Percentiles rank a stretch among this genome's conserved stretches.
Evolutionary conservation across 2,888 invertebrate genomes (phyloP).

Genomic region (Harpalus rubripes): DNA sequence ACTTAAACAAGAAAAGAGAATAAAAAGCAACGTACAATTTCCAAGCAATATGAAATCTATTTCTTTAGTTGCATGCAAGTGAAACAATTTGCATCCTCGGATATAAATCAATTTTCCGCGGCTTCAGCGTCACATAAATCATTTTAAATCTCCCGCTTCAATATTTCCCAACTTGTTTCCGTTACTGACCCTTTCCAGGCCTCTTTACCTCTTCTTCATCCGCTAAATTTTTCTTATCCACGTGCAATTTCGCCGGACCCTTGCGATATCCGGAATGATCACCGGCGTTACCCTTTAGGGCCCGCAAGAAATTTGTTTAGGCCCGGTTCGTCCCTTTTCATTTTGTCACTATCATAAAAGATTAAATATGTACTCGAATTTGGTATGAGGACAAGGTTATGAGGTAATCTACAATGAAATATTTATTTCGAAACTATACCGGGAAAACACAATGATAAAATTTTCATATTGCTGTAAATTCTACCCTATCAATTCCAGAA

Average conservation of each 20-base stretch:
- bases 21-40: not conserved
- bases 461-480: no score
- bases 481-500: no score
- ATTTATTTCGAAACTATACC: no score
- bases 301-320: not conserved
- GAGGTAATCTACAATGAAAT: no score
- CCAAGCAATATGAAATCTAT: not conserved
- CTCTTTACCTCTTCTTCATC: slow-evolving; percentile 18
- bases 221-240: slow-evolving; percentile 34
- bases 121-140: slow-evolving; percentile 36
- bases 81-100: slow-evolving; percentile 29
- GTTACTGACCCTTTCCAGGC: slow-evolving; percentile 24
- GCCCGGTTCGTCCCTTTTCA: not conserved
- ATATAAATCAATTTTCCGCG: slow-evolving; percentile 31
- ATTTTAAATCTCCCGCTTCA: slow-evolving; percentile 36
- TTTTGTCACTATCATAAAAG: not conserved
- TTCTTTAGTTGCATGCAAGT: not conserved
- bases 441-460: no score
- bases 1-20: not conserved
- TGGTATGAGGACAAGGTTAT: no score
- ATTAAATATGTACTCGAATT: not conserved
- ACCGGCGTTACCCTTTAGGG: slow-evolving; percentile 24
- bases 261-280: slow-evolving; percentile 43
- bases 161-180: slow-evolving; percentile 38
- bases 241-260: slow-evolving; percentile 43